Evolutionary conservation across 1,140 invertebrate genomes (phyloP), one percentile per base, ranked within the genome.

Genomic region (Patella vulgata): DNA sequence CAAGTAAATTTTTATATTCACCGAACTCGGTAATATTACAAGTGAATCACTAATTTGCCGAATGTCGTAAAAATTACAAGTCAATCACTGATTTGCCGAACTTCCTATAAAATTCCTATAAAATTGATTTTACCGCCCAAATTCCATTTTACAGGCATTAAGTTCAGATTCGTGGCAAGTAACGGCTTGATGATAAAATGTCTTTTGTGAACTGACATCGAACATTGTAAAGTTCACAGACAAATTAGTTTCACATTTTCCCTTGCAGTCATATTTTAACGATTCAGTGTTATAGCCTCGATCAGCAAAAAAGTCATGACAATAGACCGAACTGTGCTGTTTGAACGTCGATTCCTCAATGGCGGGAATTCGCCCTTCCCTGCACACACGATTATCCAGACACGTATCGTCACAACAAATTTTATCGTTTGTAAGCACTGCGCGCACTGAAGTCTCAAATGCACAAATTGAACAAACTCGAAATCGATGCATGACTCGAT

Each of bases 391-490:
- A 36, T 14, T 36, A 36, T 36, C 33, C 5, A 36, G 33, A 44
- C 66, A 68, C 3, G 66, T 68, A 57, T 63, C 47, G 46, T 68
- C 63, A 36, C 66, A 68, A 9, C 54, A 47, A 59, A 68, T 63
- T 17, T 50, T 43, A 28, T 68, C 66, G n/a, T 42, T 23, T 25
- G 44, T 23, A 8, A 68, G 47, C 51, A 55, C 31, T 12, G 53
- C 60, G 44, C 51, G 54, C 21, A 68, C 40, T 1, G 51, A 28
- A 47, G 59, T 68, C 42, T 68, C 60, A 33, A 63, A 68, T 11
- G 66, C 60, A 52, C 66, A 68, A 28, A 63, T 62, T 12, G 66
- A 62, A 39, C 66, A 68, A 19, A 68, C 57, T 11, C 46, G 8
- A 43, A 68, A 40, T 12, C 59, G 60, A 33, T 68, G 60, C 52